phyloP scores from a whole-genome alignment of 2,797 vertebrate genomes.

The Limnodromus scolopaceus region DNA sequence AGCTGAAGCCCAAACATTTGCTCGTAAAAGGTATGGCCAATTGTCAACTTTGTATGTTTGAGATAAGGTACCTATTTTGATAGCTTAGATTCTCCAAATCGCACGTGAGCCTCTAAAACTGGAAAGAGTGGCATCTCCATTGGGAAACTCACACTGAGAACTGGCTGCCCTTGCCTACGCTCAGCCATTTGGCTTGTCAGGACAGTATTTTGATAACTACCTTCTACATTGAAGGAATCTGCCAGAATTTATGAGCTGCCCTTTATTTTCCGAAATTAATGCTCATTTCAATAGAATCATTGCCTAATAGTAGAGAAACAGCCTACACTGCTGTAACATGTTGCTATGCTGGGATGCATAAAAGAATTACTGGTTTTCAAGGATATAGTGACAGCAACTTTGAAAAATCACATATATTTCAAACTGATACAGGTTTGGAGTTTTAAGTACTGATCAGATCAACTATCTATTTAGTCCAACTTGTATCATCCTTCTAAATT shows the following conservation, averaged over 20 bases:
- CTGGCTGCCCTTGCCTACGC: background rate
- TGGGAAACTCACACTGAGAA: background rate
- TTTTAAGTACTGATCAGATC: background rate
- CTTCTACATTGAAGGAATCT: background rate
- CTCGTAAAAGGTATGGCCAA: background rate
- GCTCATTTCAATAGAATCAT: background rate
- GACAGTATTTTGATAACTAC: background rate
- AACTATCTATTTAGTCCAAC: background rate
- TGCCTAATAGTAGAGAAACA: background rate
- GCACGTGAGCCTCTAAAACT: background rate
- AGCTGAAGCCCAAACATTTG: background rate
- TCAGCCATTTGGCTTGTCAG: background rate
- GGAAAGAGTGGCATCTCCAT: background rate
- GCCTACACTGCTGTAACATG: background rate
- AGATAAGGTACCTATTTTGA: background rate
- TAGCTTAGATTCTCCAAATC: background rate
- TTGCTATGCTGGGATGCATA: background rate
- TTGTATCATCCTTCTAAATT: background rate
- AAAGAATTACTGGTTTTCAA: background rate
- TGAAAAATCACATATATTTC: background rate
- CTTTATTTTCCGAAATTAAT: background rate
- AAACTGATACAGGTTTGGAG: background rate
- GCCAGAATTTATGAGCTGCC: background rate
- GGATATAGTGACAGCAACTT: background rate
- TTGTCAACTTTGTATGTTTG: background rate